Conservation (phyloP, 1,140 invertebrate genomes). For the Adoxophyes honmai region DNA sequence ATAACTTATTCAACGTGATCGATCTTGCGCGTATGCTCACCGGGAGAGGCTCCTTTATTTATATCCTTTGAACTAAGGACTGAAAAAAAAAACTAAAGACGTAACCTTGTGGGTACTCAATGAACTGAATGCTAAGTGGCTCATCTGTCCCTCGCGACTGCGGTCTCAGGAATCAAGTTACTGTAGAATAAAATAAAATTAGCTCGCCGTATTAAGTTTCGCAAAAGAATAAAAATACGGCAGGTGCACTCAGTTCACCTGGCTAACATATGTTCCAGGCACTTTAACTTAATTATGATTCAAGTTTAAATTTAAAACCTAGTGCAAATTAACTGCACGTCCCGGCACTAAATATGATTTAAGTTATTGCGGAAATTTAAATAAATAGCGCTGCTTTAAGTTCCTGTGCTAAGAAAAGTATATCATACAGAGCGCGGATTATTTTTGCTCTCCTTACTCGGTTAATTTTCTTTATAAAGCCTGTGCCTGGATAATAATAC, state of each 20-base stretch:
- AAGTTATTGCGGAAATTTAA: constrained; percentile 15
- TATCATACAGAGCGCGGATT: constrained; percentile 2
- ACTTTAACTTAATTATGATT: constrained; percentile 44
- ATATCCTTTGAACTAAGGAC: constrained; percentile 29
- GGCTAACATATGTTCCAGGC: constrained; percentile 55
- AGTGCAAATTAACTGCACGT: constrained; percentile 7
- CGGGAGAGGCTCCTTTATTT: constrained; percentile 17
- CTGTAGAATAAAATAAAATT: constrained; percentile 50
- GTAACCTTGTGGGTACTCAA: constrained; percentile 39
- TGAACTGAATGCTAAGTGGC: constrained; percentile 51
- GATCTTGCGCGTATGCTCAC: neutral
- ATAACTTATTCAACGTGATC: neutral
- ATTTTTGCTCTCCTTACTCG: neutral
- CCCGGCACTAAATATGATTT: constrained; percentile 13
- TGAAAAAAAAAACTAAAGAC: constrained; percentile 4
- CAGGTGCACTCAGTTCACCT: constrained; percentile 64
- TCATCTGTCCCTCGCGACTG: constrained; percentile 49
- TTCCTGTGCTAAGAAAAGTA: neutral
- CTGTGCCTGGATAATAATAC: no score
- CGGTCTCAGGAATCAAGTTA: constrained; percentile 52
- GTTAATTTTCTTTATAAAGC: neutral
- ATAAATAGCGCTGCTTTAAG: constrained; percentile 4
- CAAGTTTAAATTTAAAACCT: constrained; percentile 16
- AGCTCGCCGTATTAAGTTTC: constrained; percentile 64
- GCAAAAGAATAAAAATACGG: constrained; percentile 38